Base-by-base conservation (phyloP, 35 echinoderm and acorn worm genomes). In the Lytechinus variegatus region DNA sequence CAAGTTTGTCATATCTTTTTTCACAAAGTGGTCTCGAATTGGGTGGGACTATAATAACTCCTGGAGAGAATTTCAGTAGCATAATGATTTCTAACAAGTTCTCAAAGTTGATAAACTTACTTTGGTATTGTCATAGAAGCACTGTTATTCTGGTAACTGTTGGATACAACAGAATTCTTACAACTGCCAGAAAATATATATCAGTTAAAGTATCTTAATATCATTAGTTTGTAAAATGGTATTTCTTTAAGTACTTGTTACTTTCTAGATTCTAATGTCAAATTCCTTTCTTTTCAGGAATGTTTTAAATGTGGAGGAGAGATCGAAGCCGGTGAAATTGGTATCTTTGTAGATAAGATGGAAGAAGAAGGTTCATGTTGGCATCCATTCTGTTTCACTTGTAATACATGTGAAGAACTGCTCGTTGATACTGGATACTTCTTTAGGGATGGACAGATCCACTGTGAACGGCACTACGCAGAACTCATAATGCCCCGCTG, bases 351-450 rank as follows among this genome's bases (percentile, higher is more conserved):
- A 6, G 97, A 99, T 86, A 55, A 95, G 54, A 95, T 98, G 93
- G 97, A 97, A 24, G 98, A 98, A 54, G 96, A 87, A 11, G 53
- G 89, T 10, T 92, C 89, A n/a, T 98, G 97, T 91, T 99, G 98
- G 98, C 98, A 99, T 96, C 98, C 98, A 24, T 95, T 97, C 54
- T 99, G 98, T 96, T 99, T 99, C 87, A 97, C 96, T 5, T 98
- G 97, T 60, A 95, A 93, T 52, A 95, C 96, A 28, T 99, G 98
- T 89, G 97, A 99, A 61, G 98, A 99, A 55, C 53, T 97, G 16
- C 55, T 99, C 14, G 98, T 98, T 8, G 97, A 99, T 90, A 87
- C 97, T 33, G 96, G 95, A 53, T 97, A 99, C 97, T 99, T 99
- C 96, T 95, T 94, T 89, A 97, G 96, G 92, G 98, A 99, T 52